Conservation (phyloP, 1,140 invertebrate genomes). For the Drosophila malerkotliana region DNA sequence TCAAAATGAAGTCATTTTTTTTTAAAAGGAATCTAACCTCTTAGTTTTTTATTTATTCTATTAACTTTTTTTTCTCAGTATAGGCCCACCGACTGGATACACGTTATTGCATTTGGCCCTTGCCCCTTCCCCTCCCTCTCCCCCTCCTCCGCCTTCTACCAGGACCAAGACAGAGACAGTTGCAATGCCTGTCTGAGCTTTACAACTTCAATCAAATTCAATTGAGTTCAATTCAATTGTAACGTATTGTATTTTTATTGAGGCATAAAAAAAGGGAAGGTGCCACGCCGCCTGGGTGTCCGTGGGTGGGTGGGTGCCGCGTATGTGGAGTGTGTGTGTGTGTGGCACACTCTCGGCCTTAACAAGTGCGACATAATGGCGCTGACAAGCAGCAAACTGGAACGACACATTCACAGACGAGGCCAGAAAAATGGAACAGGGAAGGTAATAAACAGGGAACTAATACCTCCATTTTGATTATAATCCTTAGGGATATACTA, state of each 20-base stretch:
- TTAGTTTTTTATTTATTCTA: neutral
- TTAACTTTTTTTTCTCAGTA: neutral
- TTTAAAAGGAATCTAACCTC: no score
- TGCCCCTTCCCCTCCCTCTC: neutral
- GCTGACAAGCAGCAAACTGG: constrained; percentile 64
- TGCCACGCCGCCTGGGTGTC: constrained; percentile 32
- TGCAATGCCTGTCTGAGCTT: constrained; percentile 67
- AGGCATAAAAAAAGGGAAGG: constrained; percentile 77
- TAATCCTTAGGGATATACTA: neutral
- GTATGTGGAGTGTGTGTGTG: constrained; percentile 13
- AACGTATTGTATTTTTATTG: constrained; percentile 83
- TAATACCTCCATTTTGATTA: neutral
- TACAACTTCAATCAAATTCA: constrained; percentile 83
- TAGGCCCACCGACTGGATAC: constrained; percentile 17
- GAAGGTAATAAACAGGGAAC: neutral
- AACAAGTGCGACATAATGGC: constrained; percentile 80
- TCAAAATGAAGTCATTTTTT: no score
- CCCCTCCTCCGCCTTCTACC: neutral
- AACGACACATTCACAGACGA: constrained; percentile 15
- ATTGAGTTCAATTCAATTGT: constrained; percentile 83
- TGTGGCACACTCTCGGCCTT: constrained; percentile 55
- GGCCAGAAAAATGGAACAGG: neutral
- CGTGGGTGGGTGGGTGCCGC: neutral
- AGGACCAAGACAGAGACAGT: constrained; percentile 28
- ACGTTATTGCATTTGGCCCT: constrained; percentile 57